Conservation (phyloP, 2,888 invertebrate genomes). For the Lasioglossum oenotherae region DNA sequence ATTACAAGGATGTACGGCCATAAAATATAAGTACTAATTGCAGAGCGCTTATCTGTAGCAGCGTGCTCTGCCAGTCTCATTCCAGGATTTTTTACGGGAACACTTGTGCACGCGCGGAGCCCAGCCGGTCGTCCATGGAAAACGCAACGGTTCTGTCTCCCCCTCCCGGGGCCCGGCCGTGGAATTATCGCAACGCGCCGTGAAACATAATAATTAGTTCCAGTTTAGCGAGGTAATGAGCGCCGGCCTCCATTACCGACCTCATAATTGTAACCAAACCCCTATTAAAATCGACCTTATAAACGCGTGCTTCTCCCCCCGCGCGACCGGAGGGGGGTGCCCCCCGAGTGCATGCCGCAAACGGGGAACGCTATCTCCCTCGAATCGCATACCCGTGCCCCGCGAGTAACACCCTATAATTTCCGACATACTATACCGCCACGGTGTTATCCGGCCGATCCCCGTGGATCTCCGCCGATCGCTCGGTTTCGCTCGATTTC, state of each 20-base stretch:
- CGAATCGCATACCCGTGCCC: constrained; percentile 78
- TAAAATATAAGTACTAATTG: constrained; percentile 2
- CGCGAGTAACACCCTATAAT: constrained; percentile 82
- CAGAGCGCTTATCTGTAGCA: background rate
- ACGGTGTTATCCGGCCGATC: constrained; percentile 77
- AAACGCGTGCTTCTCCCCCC: constrained; percentile 68
- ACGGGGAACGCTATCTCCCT: constrained; percentile 73
- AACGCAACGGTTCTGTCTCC: constrained; percentile 34
- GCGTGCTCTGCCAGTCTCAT: constrained; percentile 5
- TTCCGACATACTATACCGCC: constrained; percentile 81
- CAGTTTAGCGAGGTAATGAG: constrained; percentile 76
- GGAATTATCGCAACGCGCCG: constrained; percentile 69
- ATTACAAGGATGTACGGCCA: background rate
- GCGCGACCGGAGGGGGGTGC: constrained; percentile 2
- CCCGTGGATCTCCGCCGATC: constrained; percentile 76
- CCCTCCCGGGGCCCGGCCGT: background rate
- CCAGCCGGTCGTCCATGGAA: constrained; percentile 8
- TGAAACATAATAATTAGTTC: constrained; percentile 77
- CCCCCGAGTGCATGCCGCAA: constrained; percentile 17
- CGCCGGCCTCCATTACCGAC: constrained; percentile 69
- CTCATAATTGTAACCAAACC: constrained; percentile 79
- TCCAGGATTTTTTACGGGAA: constrained; percentile 10
- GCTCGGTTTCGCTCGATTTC: constrained; percentile 77
- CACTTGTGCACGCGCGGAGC: background rate
- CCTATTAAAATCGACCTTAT: constrained; percentile 80